Base-by-base conservation (phyloP, 2,797 vertebrate species). In the Sebastes matsubarae region DNA sequence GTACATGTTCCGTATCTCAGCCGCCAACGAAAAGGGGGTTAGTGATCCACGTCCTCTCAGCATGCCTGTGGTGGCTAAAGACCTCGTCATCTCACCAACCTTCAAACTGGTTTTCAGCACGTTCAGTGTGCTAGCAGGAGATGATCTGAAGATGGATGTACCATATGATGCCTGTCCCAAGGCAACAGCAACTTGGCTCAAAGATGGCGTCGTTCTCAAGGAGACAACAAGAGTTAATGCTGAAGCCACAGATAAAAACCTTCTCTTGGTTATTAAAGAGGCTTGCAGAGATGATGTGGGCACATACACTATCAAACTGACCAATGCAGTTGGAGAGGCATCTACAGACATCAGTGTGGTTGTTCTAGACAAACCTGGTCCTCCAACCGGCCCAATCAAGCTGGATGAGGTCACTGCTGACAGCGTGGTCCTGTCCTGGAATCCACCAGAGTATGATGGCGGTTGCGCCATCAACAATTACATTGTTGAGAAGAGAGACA, bases 401-500 rank as follows among this genome's bases (percentile, higher is more conserved):
- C 81, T 99, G 82, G 98, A 99, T 75, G 99, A 99, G 80, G 96
- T 99, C 72, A 99, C 97, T 84, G 97, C 99, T 88, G 98, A 99
- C 73, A 98, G 96, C 78, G 90, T 97, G 68, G 93, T 95, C 12
- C 92, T 99, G 84, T 97, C 97, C 75, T 99, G 99, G 99, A 93
- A 96, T 79, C 96, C 97, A 91, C 98, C 99, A 63, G 96, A 97
- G 75, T 99, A 99, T 86, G 97, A 98, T 60, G 99, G 99, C 70
- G 96, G 99, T 81, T 99, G 98, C 86, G 80, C 95, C 69, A 99
- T 99, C 87, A 99, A 97, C 90, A 99, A 99, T 88, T 99, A 99
- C 52, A 95, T 99, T 81, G 98, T 99, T 77, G 98, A 99, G 92
- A 99, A 98, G 94, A 96, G 99, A 92, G 99, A 99, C 82, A 99